These are phyloP conservation scores for Pyrocephalus nanus DNA, from an alignment of 2,797 vertebrate species.

Conservation along the genomic window DNA sequence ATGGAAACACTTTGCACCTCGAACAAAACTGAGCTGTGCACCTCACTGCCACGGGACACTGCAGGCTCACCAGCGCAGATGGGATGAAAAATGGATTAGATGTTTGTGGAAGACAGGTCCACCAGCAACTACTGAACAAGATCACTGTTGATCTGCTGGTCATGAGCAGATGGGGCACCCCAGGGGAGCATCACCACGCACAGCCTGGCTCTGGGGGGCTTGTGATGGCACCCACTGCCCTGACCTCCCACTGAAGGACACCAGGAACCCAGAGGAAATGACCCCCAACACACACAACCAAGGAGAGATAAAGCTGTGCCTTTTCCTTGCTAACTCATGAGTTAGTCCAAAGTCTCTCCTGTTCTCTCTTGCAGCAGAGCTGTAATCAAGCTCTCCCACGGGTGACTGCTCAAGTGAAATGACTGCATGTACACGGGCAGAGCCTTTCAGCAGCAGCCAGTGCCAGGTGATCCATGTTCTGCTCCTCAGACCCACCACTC, in stretches of 20 bases:
- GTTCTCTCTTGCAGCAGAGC: not conserved
- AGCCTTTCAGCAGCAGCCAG: not conserved
- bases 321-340: not conserved
- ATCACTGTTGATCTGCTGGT: not conserved
- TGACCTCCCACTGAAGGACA: not conserved
- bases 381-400: not conserved
- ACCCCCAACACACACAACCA: not conserved
- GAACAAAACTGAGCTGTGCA: not conserved
- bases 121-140: not conserved
- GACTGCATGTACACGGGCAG: accelerated
- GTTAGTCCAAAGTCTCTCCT: not conserved
- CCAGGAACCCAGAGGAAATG: not conserved
- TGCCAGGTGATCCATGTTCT: not conserved
- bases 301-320: not conserved
- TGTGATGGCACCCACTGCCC: not conserved
- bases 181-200: not conserved
- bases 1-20: not conserved
- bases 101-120: not conserved
- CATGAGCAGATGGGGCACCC: not conserved
- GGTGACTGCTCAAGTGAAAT: not conserved
- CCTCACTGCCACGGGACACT: not conserved
- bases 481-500: not conserved
- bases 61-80: not conserved
- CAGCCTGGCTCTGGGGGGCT: not conserved
- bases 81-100: not conserved